Evolutionary conservation across 2,888 invertebrate genomes (phyloP).

Genomic region (Leucophenga montana): DNA sequence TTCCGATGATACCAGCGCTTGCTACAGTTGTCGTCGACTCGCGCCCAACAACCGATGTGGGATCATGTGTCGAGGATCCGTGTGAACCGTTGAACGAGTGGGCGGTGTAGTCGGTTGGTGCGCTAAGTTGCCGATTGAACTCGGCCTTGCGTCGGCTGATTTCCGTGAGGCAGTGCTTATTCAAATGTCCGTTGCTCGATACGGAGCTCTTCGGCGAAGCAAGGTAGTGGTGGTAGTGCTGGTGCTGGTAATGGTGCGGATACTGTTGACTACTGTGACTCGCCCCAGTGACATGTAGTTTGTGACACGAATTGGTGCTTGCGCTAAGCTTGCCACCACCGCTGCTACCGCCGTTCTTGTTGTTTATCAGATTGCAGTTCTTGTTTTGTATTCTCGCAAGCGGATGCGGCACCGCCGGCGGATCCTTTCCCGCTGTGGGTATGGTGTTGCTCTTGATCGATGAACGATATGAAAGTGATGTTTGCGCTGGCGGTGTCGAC

Average conservation of each 20-base stretch:
- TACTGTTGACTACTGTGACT: conserved; percentile 29
- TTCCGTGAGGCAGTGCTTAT: conserved; percentile 71
- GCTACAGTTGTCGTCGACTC: conserved; percentile 69
- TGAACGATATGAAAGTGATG: conserved; percentile 60
- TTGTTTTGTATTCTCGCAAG: conserved; percentile 70
- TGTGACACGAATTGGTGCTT: conserved; percentile 66
- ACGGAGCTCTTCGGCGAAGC: conserved; percentile 69
- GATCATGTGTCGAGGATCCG: conserved; percentile 56
- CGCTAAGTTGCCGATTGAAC: conserved; percentile 73
- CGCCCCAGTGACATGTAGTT: conserved; percentile 53
- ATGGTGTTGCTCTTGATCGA: conserved; percentile 65
- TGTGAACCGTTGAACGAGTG: conserved; percentile 66
- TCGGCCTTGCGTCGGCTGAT: conserved; percentile 71
- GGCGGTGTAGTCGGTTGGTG: conserved; percentile 70
- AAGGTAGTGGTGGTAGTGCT: conserved; percentile 52
- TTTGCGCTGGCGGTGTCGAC: conserved; percentile 55
- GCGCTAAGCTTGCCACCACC: conserved; percentile 63
- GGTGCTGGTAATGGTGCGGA: conserved; percentile 32
- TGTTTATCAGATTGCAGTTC: conserved; percentile 69
- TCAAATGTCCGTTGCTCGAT: conserved; percentile 71
- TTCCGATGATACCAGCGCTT: conserved; percentile 58
- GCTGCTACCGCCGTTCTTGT: conserved; percentile 17
- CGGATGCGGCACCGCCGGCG: conserved; percentile 63
- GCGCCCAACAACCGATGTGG: conserved; percentile 43
- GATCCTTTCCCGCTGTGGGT: conserved; percentile 61